Conservation (phyloP, 2,888 invertebrate genomes). For the Pseudococcus jackbeardsleyi region DNA sequence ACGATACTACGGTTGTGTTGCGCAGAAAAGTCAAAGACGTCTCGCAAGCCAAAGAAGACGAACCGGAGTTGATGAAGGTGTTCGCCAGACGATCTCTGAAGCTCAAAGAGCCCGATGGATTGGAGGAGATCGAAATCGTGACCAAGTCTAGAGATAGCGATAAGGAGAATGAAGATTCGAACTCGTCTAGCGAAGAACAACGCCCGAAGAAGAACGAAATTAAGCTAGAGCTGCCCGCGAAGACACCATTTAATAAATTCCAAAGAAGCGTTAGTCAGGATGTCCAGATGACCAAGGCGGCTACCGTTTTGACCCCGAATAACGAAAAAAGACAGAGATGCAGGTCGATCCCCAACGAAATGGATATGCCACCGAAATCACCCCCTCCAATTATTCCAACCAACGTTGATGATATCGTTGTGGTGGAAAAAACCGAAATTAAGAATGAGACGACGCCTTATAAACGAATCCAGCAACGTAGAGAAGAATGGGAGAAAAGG, state of each 20-base stretch:
- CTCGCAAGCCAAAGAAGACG: constrained; percentile 62
- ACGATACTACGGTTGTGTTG: constrained; percentile 49
- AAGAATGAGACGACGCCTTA: constrained; percentile 56
- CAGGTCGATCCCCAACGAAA: constrained; percentile 62
- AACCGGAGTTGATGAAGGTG: constrained; percentile 85
- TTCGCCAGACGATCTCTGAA: constrained; percentile 85
- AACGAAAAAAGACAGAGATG: constrained; percentile 67
- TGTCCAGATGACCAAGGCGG: constrained; percentile 60
- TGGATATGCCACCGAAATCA: not conserved
- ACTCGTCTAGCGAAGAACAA: constrained; percentile 50
- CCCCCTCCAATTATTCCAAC: constrained; percentile 40
- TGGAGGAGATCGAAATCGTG: constrained; percentile 72
- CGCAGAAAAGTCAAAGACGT: constrained; percentile 51
- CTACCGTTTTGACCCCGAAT: constrained; percentile 59
- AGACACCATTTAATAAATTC: constrained; percentile 47
- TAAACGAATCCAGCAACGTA: constrained; percentile 82
- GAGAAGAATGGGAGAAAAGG: constrained; percentile 84
- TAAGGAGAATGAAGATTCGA: constrained; percentile 77
- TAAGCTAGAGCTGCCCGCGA: not conserved
- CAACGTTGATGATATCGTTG: not conserved
- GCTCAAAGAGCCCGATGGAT: constrained; percentile 76
- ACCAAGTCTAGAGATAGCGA: constrained; percentile 79
- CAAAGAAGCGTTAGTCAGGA: constrained; percentile 66
- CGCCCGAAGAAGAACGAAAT: constrained; percentile 16
- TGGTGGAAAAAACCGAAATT: constrained; percentile 64